Conservation (phyloP, 2,113 vertebrate genomes). For the Limnothrissa miodon region DNA sequence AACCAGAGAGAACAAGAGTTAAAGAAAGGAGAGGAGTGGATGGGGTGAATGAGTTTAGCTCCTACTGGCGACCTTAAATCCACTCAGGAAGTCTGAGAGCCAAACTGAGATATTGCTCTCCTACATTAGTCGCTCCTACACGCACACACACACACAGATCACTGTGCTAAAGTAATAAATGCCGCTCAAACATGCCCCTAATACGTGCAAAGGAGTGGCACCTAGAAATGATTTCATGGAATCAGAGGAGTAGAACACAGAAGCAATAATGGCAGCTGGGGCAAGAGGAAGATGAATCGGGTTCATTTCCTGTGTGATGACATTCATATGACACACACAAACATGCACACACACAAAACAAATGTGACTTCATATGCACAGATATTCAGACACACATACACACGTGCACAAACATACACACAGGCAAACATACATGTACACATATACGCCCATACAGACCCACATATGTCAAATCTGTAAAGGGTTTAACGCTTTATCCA, state of each 20-base stretch:
- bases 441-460: neutral
- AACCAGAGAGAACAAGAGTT: neutral
- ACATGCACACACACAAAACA: neutral
- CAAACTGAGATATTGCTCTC: constrained; percentile 27
- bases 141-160: constrained; percentile 4
- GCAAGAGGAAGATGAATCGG: constrained; percentile 29
- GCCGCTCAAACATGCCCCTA: constrained; percentile 6
- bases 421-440: neutral
- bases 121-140: neutral
- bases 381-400: neutral
- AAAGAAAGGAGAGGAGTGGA: neutral
- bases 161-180: constrained; percentile 1
- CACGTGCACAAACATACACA: neutral
- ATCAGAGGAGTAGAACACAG: constrained; percentile 8
- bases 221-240: constrained; percentile 21
- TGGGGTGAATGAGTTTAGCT: neutral
- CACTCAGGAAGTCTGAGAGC: constrained; percentile 23
- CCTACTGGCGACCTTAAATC: neutral
- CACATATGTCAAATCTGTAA: constrained; percentile 29
- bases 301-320: constrained; percentile 28
- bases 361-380: neutral
- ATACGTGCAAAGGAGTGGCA: neutral
- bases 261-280: constrained; percentile 17
- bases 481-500: neutral
- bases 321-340: constrained; percentile 20